These are phyloP conservation scores for Rissa tridactyla DNA, from an alignment of 2,113 vertebrate species.

Conservation along the genomic window DNA sequence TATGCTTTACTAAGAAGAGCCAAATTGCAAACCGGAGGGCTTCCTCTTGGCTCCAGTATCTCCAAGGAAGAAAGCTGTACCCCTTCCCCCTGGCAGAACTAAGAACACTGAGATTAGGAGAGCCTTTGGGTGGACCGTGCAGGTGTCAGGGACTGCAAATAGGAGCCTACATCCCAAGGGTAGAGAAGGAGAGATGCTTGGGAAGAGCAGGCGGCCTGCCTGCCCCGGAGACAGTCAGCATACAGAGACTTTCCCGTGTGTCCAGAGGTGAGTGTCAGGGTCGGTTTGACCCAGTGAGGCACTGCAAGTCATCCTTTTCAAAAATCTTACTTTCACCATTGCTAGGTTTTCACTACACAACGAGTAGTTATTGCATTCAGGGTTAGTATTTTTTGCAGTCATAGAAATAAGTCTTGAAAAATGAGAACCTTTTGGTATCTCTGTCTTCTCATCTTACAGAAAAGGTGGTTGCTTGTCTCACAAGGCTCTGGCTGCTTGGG, in stretches of 20 bases:
- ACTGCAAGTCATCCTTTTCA: not conserved
- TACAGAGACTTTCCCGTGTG: not conserved
- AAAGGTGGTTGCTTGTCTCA: not conserved
- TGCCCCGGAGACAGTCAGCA: fast-evolving
- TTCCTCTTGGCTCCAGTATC: not conserved
- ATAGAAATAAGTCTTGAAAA: not conserved
- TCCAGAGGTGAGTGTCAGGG: not conserved
- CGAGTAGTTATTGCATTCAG: not conserved
- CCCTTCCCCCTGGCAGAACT: not conserved
- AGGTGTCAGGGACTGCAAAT: not conserved
- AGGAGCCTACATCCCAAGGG: not conserved
- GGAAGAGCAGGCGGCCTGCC: not conserved
- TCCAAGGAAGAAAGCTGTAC: not conserved
- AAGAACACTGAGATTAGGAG: not conserved
- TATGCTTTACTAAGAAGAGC: not conserved
- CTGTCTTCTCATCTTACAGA: not conserved
- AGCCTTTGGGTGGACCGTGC: not conserved
- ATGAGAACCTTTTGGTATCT: not conserved
- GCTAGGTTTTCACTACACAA: not conserved
- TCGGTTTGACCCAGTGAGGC: not conserved
- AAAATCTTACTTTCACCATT: not conserved
- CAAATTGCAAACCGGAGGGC: not conserved
- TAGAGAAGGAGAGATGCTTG: not conserved
- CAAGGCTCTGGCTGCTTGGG: not conserved
- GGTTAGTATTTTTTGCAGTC: not conserved